These are phyloP conservation scores for Drosophila nigricruria DNA, from an alignment of 2,888 invertebrate species.

Conservation along the genomic window DNA sequence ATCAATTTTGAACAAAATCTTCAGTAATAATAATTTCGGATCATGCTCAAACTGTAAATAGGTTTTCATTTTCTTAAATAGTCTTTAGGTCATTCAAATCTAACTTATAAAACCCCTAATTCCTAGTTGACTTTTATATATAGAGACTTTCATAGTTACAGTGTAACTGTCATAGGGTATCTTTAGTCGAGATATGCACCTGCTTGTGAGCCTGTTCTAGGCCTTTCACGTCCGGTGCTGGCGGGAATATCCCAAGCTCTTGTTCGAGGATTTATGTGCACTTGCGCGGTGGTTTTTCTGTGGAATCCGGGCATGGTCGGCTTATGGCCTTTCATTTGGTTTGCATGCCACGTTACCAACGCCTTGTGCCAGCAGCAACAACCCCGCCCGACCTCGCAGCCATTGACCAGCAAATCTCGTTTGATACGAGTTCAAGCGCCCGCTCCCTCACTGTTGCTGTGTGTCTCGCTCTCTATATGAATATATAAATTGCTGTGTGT, in stretches of 20 bases:
- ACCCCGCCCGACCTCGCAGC: slow-evolving; percentile 21
- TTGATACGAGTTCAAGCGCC: slow-evolving; percentile 27
- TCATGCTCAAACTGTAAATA: too few relatives aligned
- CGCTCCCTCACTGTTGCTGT: not conserved
- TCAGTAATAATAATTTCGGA: too few relatives aligned
- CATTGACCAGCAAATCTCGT: slow-evolving; percentile 61
- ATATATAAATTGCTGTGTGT: slow-evolving; percentile 40
- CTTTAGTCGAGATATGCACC: not conserved
- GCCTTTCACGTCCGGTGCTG: slow-evolving; percentile 25
- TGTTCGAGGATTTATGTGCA: slow-evolving; percentile 46
- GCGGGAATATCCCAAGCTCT: slow-evolving; percentile 44
- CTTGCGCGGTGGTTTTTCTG: slow-evolving; percentile 58
- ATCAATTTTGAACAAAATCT: too few relatives aligned
- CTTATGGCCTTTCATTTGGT: slow-evolving; percentile 57
- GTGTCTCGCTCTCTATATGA: slow-evolving; percentile 16
- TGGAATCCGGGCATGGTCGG: slow-evolving; percentile 29
- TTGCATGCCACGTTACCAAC: slow-evolving; percentile 62
- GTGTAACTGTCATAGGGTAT: not conserved
- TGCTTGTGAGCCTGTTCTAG: slow-evolving; percentile 9
- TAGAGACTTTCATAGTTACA: not conserved
- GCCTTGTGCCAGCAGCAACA: not conserved
- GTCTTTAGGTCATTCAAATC: not conserved
- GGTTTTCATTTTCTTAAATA: too few relatives aligned
- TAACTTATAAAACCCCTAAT: too few relatives aligned
- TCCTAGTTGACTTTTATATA: not conserved